Conservation (phyloP, 2,113 vertebrate species). For the Oophaga pumilio region DNA sequence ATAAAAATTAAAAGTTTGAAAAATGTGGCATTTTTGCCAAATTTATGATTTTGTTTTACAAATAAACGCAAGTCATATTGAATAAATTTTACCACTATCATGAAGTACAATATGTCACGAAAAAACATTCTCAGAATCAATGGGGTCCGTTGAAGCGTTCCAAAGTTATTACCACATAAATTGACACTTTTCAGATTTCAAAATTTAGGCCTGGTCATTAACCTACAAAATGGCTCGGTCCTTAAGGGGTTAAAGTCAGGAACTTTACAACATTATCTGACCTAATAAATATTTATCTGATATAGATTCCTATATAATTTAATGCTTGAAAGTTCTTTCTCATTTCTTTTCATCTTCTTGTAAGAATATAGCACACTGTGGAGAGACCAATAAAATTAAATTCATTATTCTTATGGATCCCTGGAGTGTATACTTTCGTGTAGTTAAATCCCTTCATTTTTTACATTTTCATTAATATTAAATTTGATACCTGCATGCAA, state of each 20-base stretch:
- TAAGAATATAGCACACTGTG: constrained; percentile 64
- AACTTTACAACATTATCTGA: constrained; percentile 57
- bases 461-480: constrained; percentile 65
- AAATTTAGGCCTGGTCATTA: too few species aligned
- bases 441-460: constrained; percentile 67
- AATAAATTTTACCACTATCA: too few species aligned
- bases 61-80: too few species aligned
- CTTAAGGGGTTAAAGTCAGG: background rate
- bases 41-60: too few species aligned
- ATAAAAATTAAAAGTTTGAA: too few species aligned
- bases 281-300: constrained; percentile 59
- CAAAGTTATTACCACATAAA: too few species aligned
- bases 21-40: too few species aligned
- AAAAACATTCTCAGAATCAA: too few species aligned
- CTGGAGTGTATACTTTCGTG: constrained; percentile 66
- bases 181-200: too few species aligned
- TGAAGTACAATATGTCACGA: too few species aligned
- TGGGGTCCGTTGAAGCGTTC: too few species aligned
- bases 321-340: constrained; percentile 60
- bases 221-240: too few species aligned
- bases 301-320: constrained; percentile 39
- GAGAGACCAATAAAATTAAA: constrained; percentile 66
- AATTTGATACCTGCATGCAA: constrained; percentile 66
- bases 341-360: constrained; percentile 58
- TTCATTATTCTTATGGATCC: constrained; percentile 68